Conservation (phyloP, 1,140 invertebrate genomes). For the Xylocopa sonorina region DNA sequence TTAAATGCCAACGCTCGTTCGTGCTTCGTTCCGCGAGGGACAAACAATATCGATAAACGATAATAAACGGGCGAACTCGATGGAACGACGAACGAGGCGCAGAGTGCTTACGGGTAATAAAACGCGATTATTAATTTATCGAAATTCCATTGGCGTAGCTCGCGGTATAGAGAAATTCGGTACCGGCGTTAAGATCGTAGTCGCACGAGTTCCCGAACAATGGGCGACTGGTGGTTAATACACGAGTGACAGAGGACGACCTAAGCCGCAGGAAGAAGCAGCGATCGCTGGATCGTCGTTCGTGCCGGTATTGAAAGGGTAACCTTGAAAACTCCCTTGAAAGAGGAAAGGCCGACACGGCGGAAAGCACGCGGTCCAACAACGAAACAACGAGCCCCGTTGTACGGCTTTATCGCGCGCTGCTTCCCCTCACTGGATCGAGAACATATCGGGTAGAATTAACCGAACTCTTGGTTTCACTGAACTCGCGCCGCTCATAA, state of each 20-base stretch:
- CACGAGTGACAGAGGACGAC: slow-evolving; percentile 3
- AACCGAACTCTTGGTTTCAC: slow-evolving; percentile 17
- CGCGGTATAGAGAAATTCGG: no score
- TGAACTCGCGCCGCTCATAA: slow-evolving; percentile 52
- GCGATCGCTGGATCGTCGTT: slow-evolving; percentile 26
- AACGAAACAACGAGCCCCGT: neutral
- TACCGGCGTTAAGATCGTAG: neutral
- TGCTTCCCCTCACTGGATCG: neutral
- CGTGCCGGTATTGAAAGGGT: slow-evolving; percentile 30
- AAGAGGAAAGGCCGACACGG: slow-evolving; percentile 32
- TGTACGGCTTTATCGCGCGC: neutral
- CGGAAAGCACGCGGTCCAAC: slow-evolving; percentile 19
- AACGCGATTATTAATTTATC: no score
- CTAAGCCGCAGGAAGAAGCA: neutral
- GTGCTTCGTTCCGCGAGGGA: no score
- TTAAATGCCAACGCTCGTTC: no score
- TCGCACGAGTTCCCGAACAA: no score
- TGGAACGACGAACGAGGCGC: neutral
- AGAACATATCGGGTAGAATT: neutral
- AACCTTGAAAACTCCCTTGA: slow-evolving; percentile 43
- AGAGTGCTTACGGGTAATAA: neutral
- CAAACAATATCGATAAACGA: no score
- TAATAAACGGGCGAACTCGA: neutral
- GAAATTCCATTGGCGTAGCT: no score
- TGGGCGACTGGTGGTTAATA: no score